phyloP scores from a whole-genome alignment of 2,888 invertebrate genomes.

The Seira musarum region DNA sequence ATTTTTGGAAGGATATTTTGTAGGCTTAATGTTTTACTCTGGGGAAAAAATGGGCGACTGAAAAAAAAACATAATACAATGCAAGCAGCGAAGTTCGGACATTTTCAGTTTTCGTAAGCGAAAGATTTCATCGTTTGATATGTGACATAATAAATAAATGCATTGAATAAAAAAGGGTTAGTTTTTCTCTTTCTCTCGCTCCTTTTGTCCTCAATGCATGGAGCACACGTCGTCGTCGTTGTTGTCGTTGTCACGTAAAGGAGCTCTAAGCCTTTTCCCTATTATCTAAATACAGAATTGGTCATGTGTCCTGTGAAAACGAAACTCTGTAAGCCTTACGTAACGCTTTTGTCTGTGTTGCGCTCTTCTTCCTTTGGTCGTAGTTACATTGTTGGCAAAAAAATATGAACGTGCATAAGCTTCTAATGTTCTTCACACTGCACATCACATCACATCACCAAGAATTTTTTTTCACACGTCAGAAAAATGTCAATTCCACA shows the following conservation, averaged over 20 bases:
- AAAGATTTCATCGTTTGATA: slow-evolving; percentile 34
- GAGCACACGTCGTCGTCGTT: slow-evolving; percentile 17
- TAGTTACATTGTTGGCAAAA: too few relatives aligned
- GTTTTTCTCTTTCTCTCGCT: neutral
- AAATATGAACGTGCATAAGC: too few relatives aligned
- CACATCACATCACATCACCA: too few relatives aligned
- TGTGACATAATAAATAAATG: slow-evolving; percentile 38
- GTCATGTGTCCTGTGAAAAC: too few relatives aligned
- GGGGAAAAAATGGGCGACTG: neutral
- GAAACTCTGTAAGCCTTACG: too few relatives aligned
- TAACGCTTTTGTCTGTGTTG: too few relatives aligned
- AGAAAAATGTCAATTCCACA: slow-evolving; percentile 13
- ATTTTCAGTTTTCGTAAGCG: slow-evolving; percentile 26
- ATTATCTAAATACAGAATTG: too few relatives aligned
- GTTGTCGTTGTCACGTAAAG: slow-evolving; percentile 35
- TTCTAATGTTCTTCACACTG: too few relatives aligned
- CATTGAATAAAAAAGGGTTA: slow-evolving; percentile 32
- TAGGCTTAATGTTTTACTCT: neutral
- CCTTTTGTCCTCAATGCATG: slow-evolving; percentile 22
- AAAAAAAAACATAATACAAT: neutral
- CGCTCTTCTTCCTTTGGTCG: too few relatives aligned
- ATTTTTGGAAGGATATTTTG: too few relatives aligned
- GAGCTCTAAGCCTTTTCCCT: neutral
- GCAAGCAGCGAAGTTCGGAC: neutral
- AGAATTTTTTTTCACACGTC: slow-evolving; percentile 4